These are phyloP conservation scores for Cercopithecus mona DNA, from an alignment of 2,113 vertebrate species.

Conservation along the genomic window DNA sequence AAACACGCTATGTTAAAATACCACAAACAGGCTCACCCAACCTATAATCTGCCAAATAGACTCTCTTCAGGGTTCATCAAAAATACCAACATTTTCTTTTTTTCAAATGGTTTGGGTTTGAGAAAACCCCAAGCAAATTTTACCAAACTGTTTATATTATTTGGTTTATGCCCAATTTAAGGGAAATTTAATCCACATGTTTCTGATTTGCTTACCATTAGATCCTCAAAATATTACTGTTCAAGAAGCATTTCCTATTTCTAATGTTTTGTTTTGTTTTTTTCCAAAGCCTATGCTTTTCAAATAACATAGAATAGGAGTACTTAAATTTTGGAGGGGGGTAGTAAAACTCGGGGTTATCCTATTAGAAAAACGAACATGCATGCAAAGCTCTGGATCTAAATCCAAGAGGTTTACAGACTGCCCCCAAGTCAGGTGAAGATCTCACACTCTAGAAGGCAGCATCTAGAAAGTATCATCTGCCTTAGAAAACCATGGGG, in stretches of 20 bases:
- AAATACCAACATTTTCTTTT: not conserved
- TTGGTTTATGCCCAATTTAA: constrained; percentile 44
- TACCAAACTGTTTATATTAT: not conserved
- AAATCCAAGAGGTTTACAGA: not conserved
- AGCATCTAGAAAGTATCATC: not conserved
- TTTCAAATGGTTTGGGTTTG: constrained; percentile 5
- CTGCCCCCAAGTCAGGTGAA: not conserved
- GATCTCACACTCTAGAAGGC: not conserved
- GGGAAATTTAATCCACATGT: constrained; percentile 18
- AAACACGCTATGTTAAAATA: not conserved
- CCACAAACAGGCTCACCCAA: not conserved
- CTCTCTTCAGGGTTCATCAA: not conserved
- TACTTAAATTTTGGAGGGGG: not conserved
- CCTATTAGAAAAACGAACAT: not conserved
- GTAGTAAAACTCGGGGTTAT: not conserved
- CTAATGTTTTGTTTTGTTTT: no score
- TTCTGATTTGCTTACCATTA: not conserved
- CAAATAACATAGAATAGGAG: not conserved
- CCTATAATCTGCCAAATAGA: not conserved
- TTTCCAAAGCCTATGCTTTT: not conserved
- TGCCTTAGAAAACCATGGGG: not conserved
- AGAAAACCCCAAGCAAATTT: constrained; percentile 36
- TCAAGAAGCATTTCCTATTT: not conserved
- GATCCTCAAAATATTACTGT: not conserved
- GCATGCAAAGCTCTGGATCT: not conserved